These are phyloP conservation scores for Cataglyphis albicans DNA, from an alignment of 2,888 invertebrate species.

Conservation along the genomic window DNA sequence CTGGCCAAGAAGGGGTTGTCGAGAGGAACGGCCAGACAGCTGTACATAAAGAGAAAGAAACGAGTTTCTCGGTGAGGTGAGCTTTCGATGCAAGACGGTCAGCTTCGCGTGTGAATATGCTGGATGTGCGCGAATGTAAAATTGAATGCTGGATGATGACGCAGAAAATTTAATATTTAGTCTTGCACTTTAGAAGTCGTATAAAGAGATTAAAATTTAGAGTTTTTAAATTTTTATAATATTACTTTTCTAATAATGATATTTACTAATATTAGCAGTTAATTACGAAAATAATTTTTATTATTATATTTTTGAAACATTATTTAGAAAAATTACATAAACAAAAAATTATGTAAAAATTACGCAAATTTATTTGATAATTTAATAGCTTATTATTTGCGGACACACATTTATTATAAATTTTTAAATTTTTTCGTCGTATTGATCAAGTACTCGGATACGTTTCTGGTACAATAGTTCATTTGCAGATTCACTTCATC, in stretches of 20 bases:
- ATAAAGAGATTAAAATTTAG: neutral
- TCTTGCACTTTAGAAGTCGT: neutral
- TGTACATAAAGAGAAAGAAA: slow-evolving; percentile 33
- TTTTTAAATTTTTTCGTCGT: slow-evolving; percentile 1
- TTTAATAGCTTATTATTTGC: neutral
- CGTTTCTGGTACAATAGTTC: slow-evolving; percentile 47
- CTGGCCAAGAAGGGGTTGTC: slow-evolving; percentile 42
- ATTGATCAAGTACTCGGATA: slow-evolving; percentile 33
- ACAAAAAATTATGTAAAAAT: neutral
- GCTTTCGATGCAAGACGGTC: slow-evolving; percentile 21
- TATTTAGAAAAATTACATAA: neutral
- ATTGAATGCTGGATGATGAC: neutral
- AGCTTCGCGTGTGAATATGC: slow-evolving; percentile 4
- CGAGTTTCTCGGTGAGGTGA: slow-evolving; percentile 13
- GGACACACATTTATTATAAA: neutral
- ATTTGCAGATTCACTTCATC: slow-evolving; percentile 31
- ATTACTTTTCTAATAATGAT: neutral
- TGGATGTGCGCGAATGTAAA: neutral
- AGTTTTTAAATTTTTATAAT: neutral
- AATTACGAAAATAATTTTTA: neutral
- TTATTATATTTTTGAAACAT: neutral
- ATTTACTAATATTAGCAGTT: neutral
- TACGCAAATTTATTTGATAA: neutral
- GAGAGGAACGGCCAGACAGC: slow-evolving; percentile 28
- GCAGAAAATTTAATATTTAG: neutral